Conservation (phyloP, 1,140 invertebrate species). For the Cydia splendana region DNA sequence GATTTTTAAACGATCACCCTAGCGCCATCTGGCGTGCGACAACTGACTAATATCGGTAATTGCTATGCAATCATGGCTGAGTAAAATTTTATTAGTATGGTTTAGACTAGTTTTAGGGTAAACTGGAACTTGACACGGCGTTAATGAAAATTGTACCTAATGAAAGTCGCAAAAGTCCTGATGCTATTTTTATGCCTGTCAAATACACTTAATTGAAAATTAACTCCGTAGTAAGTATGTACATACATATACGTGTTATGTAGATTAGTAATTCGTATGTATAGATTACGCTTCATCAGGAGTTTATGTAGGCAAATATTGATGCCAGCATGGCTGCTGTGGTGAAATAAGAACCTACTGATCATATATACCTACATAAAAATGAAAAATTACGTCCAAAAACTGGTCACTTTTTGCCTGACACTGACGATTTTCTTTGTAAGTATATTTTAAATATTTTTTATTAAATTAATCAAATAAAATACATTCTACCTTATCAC, state of each 20-base stretch:
- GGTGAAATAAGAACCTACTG: too few relatives aligned
- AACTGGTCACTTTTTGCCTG: too few relatives aligned
- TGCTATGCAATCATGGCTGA: constrained; percentile 46
- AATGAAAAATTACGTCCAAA: too few relatives aligned
- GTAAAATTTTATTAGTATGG: constrained; percentile 22
- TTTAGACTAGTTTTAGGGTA: background rate
- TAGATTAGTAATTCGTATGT: too few relatives aligned
- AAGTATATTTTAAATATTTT: background rate
- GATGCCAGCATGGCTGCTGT: too few relatives aligned
- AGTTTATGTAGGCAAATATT: too few relatives aligned
- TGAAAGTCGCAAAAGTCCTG: background rate
- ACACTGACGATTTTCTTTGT: background rate
- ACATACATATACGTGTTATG: too few relatives aligned
- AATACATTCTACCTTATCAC: background rate
- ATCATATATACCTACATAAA: too few relatives aligned
- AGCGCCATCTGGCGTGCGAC: constrained; percentile 67
- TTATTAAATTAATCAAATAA: background rate
- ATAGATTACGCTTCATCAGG: too few relatives aligned
- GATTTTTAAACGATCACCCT: constrained; percentile 76
- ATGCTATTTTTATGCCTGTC: too few relatives aligned
- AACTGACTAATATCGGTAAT: constrained; percentile 75
- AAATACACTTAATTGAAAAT: too few relatives aligned
- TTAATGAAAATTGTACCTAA: background rate
- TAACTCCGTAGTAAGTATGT: too few relatives aligned
- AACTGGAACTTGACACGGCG: background rate